phyloP scores from a whole-genome alignment of 2,113 vertebrate genomes.

The Panurus biarmicus region DNA sequence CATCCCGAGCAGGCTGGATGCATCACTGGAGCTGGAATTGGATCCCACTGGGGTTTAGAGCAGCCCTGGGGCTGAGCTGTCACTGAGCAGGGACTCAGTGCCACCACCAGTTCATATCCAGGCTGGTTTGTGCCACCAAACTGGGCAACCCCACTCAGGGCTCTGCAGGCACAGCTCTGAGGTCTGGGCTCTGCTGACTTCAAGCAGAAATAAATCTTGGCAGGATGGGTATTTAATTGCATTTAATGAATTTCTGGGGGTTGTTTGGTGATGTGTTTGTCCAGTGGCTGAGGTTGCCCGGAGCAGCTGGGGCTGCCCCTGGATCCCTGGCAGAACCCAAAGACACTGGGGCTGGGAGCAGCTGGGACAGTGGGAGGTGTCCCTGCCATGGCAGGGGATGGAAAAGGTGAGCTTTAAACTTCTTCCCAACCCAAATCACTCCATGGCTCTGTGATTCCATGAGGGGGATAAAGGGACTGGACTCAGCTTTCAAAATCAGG shows the following conservation, averaged over 20 bases:
- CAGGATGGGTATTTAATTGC: neutral
- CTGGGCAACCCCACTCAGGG: neutral
- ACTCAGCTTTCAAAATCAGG: neutral
- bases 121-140: neutral
- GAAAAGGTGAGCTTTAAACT: neutral
- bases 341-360: neutral
- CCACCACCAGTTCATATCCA: neutral
- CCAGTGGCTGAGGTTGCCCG: neutral
- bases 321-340: neutral
- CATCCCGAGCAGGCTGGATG: neutral
- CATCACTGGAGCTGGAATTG: neutral
- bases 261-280: neutral
- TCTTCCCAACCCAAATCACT: neutral
- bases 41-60: neutral
- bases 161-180: neutral
- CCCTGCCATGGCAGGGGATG: neutral
- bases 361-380: neutral
- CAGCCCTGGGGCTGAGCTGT: neutral
- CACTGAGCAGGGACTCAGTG: neutral
- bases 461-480: neutral
- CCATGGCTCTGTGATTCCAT: neutral
- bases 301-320: neutral
- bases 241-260: neutral
- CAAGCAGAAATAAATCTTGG: neutral
- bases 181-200: neutral